phyloP scores from a whole-genome alignment of 1,140 invertebrate genomes.

The Homarus americanus region DNA sequence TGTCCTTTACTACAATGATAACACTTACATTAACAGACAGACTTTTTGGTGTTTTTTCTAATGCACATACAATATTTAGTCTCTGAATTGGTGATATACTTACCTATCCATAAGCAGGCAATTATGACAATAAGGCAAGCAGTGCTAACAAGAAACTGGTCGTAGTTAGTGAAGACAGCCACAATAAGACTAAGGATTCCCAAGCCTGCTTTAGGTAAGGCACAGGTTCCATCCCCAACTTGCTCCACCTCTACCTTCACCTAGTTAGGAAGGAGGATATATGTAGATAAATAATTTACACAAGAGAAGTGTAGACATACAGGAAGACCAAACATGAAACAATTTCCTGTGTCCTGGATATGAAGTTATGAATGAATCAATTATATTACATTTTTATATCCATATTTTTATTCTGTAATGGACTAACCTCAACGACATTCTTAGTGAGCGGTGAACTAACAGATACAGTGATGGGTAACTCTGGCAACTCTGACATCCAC shows the following conservation, averaged over 20 bases:
- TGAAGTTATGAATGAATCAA: too few relatives aligned
- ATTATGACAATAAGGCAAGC: conserved; percentile 20
- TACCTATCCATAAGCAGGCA: conserved; percentile 41
- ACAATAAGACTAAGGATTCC: conserved; percentile 14
- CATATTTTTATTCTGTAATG: too few relatives aligned
- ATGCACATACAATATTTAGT: too few relatives aligned
- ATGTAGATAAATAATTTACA: too few relatives aligned
- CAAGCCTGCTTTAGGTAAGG: not conserved
- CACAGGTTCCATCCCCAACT: conserved; percentile 35
- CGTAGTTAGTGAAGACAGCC: conserved; percentile 12
- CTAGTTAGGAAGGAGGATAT: conserved; percentile 13
- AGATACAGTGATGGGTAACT: not conserved
- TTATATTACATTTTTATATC: too few relatives aligned
- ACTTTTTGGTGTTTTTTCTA: too few relatives aligned
- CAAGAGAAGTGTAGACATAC: too few relatives aligned
- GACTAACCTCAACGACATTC: conserved; percentile 32
- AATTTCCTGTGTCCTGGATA: too few relatives aligned
- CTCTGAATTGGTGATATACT: too few relatives aligned
- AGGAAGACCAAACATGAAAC: too few relatives aligned
- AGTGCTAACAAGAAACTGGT: conserved; percentile 33
- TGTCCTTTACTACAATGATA: too few relatives aligned
- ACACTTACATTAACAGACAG: too few relatives aligned
- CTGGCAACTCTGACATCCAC: conserved; percentile 15
- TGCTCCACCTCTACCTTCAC: conserved; percentile 29
- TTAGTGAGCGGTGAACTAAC: conserved; percentile 37